Evolutionary conservation across 2,113 vertebrate genomes (phyloP).

Genomic region (Hippocampus guttulatus): DNA sequence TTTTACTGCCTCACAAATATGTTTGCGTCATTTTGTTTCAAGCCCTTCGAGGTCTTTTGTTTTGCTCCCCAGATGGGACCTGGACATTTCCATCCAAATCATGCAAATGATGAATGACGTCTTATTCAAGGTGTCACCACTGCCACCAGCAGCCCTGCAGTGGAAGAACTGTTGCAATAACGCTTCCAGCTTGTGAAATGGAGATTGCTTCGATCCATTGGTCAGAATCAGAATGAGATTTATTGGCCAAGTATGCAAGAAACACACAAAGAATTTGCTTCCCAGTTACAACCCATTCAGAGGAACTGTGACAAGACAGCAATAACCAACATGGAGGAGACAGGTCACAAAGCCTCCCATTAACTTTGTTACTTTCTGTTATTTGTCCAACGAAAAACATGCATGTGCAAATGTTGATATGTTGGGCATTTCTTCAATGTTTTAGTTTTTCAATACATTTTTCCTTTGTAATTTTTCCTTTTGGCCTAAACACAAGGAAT

Average conservation of each 20-base stretch:
- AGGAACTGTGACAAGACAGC: too few species aligned
- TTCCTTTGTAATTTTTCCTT: too few species aligned
- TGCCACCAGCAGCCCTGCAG: neutral
- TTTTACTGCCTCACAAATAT: neutral
- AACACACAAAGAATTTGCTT: too few species aligned
- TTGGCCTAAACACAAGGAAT: too few species aligned
- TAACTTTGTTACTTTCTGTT: neutral
- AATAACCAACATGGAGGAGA: too few species aligned
- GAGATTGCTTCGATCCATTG: neutral
- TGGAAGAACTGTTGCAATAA: neutral
- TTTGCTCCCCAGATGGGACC: constrained; percentile 14
- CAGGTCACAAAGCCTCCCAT: neutral
- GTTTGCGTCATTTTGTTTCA: constrained; percentile 1
- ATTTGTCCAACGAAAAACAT: neutral
- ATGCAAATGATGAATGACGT: constrained; percentile 26
- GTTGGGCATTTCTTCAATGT: too few species aligned
- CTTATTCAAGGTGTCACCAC: constrained; percentile 4
- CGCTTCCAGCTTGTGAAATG: neutral
- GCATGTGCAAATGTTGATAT: neutral
- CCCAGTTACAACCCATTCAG: too few species aligned
- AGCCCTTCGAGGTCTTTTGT: neutral
- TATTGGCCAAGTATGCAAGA: too few species aligned
- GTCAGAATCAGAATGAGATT: too few species aligned
- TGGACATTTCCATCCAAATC: constrained; percentile 11
- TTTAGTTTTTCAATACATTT: too few species aligned